A percentile compares a stretch with the other conserved stretches of the same genome.
Evolutionary conservation across 2,888 invertebrate genomes (phyloP).

Genomic region (Cheilosia vernalis): DNA sequence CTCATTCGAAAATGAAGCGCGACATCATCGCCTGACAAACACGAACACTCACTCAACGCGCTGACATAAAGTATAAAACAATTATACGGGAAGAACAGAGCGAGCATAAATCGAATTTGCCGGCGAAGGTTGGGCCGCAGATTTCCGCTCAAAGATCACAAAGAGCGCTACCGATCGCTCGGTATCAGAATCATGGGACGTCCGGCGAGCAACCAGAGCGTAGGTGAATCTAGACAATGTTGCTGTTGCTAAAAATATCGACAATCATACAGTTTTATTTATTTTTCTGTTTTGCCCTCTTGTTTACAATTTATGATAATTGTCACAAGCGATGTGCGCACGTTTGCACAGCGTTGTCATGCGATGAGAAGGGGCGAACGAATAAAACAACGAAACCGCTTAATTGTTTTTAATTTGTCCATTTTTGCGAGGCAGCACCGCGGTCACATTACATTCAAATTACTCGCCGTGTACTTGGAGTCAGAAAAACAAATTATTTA

Average conservation of each 20-base stretch:
- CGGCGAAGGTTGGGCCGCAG: slow-evolving; percentile 69
- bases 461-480: not conserved
- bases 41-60: slow-evolving; percentile 1
- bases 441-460: slow-evolving; percentile 56
- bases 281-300: slow-evolving; percentile 24
- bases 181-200: slow-evolving; percentile 7
- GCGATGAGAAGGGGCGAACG: slow-evolving; percentile 43
- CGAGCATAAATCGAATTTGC: slow-evolving; percentile 67
- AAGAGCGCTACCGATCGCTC: slow-evolving; percentile 41
- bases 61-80: slow-evolving; percentile 52
- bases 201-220: slow-evolving; percentile 18
- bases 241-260: slow-evolving; percentile 56
- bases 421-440: slow-evolving; percentile 40
- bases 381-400: slow-evolving; percentile 49
- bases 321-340: slow-evolving; percentile 49
- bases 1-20: slow-evolving; percentile 53
- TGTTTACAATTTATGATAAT: slow-evolving; percentile 72
- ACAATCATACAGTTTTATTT: slow-evolving; percentile 13
- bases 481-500: slow-evolving; percentile 6
- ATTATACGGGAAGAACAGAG: slow-evolving; percentile 23
- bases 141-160: slow-evolving; percentile 73
- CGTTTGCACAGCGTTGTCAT: slow-evolving; percentile 51
- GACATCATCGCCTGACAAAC: slow-evolving; percentile 24
- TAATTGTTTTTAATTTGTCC: slow-evolving; percentile 73
- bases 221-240: slow-evolving; percentile 52